phyloP scores from a whole-genome alignment of 2,113 vertebrate genomes.

The Speoplatyrhinus poulsoni region DNA sequence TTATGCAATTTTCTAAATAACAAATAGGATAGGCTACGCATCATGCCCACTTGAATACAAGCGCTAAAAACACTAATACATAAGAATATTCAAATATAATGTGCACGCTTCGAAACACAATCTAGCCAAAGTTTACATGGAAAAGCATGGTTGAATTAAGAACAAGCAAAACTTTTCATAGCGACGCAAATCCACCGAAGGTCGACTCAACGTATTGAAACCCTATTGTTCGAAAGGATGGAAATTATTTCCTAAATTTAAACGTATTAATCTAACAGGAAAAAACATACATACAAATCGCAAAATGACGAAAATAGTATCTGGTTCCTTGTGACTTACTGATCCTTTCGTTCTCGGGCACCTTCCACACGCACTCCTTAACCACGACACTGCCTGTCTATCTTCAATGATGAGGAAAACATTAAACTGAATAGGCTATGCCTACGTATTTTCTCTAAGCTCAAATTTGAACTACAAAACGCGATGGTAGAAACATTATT shows the following conservation, averaged over 20 bases:
- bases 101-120: not conserved
- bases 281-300: slow-evolving; percentile 34
- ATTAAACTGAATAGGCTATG: not conserved
- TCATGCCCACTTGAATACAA: slow-evolving; percentile 7
- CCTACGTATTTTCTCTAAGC: not conserved
- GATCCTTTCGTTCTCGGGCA: slow-evolving; percentile 8
- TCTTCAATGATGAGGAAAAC: slow-evolving; percentile 3
- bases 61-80: not conserved
- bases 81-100: not conserved
- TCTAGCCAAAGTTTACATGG: not conserved
- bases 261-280: not conserved
- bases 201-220: not conserved
- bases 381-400: not conserved
- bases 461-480: not conserved
- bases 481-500: no score
- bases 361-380: slow-evolving; percentile 21
- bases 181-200: not conserved
- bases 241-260: not conserved
- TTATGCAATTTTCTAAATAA: not conserved
- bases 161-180: not conserved
- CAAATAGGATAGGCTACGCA: not conserved
- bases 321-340: slow-evolving; percentile 1
- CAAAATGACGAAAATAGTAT: not conserved
- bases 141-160: not conserved
- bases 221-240: not conserved